phyloP scores from a whole-genome alignment of 2,797 vertebrate species.

The Acrossocheilus wenchowensis region DNA sequence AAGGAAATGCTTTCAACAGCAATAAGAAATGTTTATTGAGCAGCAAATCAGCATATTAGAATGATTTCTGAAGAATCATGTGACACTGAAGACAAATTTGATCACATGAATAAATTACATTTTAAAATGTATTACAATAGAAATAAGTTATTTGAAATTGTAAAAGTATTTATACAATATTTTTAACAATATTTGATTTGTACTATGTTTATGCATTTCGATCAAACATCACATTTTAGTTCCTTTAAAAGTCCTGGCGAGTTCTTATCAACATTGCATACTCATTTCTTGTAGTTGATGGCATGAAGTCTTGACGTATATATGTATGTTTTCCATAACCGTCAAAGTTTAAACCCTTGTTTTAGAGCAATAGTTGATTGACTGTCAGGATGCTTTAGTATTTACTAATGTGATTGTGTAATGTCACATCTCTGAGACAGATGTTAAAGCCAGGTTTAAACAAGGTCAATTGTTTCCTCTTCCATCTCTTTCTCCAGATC shows the following conservation, averaged over 20 bases:
- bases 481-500: neutral
- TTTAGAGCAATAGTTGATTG: neutral
- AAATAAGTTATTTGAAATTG: no score
- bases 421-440: neutral
- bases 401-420: neutral
- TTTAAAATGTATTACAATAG: neutral
- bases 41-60: neutral
- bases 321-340: neutral
- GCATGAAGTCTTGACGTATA: neutral
- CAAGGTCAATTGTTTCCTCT: neutral
- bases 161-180: no score
- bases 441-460: constrained; percentile 7
- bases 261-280: neutral
- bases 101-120: neutral
- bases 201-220: neutral
- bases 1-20: neutral
- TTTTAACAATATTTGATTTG: neutral
- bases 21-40: neutral
- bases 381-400: neutral
- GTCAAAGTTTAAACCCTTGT: no score
- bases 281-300: neutral
- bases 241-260: neutral
- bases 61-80: neutral
- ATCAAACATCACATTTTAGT: neutral
- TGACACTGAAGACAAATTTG: neutral